A percentile compares a stretch with the other conserved stretches of the same genome.
These are phyloP conservation scores for Parnassius mnemosyne DNA, from an alignment of 2,888 invertebrate genomes.

Conservation along the genomic window DNA sequence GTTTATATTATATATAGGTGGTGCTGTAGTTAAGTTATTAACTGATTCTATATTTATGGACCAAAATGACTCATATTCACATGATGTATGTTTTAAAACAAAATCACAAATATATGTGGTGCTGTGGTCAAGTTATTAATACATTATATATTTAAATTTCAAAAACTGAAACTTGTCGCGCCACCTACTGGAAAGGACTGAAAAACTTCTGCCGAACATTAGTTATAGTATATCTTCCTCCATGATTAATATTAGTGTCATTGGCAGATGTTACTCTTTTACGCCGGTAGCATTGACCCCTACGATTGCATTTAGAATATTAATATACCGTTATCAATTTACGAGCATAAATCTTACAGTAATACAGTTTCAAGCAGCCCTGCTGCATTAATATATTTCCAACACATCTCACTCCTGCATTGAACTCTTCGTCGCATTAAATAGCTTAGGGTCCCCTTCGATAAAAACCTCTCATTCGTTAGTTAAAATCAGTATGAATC, in stretches of 20 bases:
- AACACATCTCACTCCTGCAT: slow-evolving; percentile 8
- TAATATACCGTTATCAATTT: slow-evolving; percentile 21
- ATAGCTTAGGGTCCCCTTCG: slow-evolving; percentile 10
- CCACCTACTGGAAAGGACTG: too few species aligned
- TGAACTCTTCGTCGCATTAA: slow-evolving; percentile 5
- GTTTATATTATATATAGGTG: too few species aligned
- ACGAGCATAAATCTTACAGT: slow-evolving; percentile 14
- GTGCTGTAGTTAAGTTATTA: too few species aligned
- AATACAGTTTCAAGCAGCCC: slow-evolving; percentile 11
- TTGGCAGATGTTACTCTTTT: slow-evolving; percentile 4
- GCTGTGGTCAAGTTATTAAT: too few species aligned
- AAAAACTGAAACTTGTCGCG: too few species aligned
- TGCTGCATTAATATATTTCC: neutral
- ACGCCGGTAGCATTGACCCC: slow-evolving; percentile 14
- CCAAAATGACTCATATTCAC: too few species aligned
- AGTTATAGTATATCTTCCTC: too few species aligned
- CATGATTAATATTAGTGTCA: neutral
- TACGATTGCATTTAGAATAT: slow-evolving; percentile 13
- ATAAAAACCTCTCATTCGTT: neutral
- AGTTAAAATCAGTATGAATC: neutral
- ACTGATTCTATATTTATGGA: too few species aligned
- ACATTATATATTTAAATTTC: too few species aligned
- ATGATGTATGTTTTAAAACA: too few species aligned
- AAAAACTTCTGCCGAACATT: too few species aligned
- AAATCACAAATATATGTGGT: too few species aligned